Base-by-base conservation (phyloP, 2,888 invertebrate genomes). In the Tetheella fluctuosa region DNA sequence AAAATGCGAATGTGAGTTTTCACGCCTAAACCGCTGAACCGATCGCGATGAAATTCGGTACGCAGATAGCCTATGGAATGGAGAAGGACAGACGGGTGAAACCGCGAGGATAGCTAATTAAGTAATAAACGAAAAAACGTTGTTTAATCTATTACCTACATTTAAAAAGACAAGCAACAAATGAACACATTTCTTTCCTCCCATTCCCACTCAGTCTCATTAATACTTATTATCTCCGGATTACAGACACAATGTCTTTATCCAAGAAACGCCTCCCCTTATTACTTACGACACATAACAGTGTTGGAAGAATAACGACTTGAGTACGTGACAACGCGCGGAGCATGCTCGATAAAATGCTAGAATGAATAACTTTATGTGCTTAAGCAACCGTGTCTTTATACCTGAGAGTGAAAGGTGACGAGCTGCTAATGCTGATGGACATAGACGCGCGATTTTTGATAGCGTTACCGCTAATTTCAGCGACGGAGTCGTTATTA, bases 311-410 rank as follows among this genome's bases (percentile, higher is more conserved):
- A 74, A 59, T 60, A 65, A 67, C 59, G 67, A 64, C 59, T 57
- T 23, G 55, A 66, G 62, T 71, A 74, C 74, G 74, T 71, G 74
- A 70, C 64, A 66, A 64, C 67, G 64, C 62, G 54, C 59, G 57
- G 17, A 54, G 39, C 30, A 59, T 63, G 57, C 48, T 58, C 48
- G 48, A 48, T 48, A 48, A 20, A 48, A 48, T 48, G 48, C 10
- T 62, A 62, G 65, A 66, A 68, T 66, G 69, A 69, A 64, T 64
- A 67, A 66, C 61, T 69, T 64, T 62, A 64, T 64, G 60, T 58
- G 59, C 56, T 58, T 58, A 37, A 57, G 52, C 56, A 52, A 52
- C 39, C 25, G 48, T 48, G 48, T 10, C 17, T 48, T 48, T 10
- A 42, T 42, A 48, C 48, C 48, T 48, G 48, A 20, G 42, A 48